Evolutionary conservation across 1,140 invertebrate species (phyloP).

Genomic region (Diabrotica undecimpunctata): DNA sequence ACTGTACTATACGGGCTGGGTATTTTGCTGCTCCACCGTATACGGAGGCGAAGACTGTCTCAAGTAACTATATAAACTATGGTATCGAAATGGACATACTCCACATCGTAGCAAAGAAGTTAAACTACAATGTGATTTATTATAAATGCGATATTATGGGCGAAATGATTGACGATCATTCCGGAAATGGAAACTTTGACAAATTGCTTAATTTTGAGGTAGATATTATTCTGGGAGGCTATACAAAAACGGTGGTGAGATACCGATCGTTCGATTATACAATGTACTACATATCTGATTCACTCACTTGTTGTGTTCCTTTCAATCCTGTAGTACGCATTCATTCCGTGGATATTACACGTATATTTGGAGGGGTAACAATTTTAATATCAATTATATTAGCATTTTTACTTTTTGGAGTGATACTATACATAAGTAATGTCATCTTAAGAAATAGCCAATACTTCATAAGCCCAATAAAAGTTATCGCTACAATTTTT

Average conservation of each 20-base stretch:
- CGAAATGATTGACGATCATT: neutral
- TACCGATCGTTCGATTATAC: neutral
- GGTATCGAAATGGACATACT: conserved; percentile 3
- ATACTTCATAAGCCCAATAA: too few relatives aligned
- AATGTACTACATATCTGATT: neutral
- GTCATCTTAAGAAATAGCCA: too few relatives aligned
- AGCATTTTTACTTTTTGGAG: too few relatives aligned
- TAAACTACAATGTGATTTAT: neutral
- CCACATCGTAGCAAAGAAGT: neutral
- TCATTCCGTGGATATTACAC: too few relatives aligned
- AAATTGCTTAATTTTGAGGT: neutral
- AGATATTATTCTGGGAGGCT: neutral
- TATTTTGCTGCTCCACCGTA: neutral
- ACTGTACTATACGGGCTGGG: neutral
- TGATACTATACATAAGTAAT: too few relatives aligned
- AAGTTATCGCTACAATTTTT: too few relatives aligned
- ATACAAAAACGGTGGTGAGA: neutral
- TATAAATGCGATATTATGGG: neutral
- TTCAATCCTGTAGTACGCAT: neutral
- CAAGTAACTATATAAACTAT: neutral
- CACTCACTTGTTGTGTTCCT: neutral
- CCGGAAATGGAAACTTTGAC: neutral
- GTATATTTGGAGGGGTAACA: too few relatives aligned
- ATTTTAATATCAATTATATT: too few relatives aligned
- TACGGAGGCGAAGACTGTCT: neutral